Evolutionary conservation across 2,888 invertebrate species (phyloP).

Genomic region (Drosophila niveifrons): DNA sequence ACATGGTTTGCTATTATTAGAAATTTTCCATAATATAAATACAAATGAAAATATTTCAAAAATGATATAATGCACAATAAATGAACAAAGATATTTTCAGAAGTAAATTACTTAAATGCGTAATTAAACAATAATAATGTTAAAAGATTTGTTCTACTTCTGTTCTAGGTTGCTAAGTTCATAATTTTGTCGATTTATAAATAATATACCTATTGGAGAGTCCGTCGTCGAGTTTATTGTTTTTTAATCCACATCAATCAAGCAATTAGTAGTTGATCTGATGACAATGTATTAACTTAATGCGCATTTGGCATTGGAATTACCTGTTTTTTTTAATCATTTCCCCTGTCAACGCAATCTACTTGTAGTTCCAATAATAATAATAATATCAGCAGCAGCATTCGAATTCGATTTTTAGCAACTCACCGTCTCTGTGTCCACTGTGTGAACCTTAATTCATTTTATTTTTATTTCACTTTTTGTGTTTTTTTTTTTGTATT

Average conservation of each 20-base stretch:
- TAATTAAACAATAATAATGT: not conserved
- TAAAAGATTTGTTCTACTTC: not conserved
- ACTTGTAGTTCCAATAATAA: constrained; percentile 24
- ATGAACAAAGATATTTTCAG: too few species aligned
- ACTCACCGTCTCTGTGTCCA: constrained; percentile 45
- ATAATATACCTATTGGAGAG: constrained; percentile 1
- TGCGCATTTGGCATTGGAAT: constrained; percentile 44
- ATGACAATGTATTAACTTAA: constrained; percentile 43
- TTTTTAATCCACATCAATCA: constrained; percentile 20
- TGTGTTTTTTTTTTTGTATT: constrained; percentile 4
- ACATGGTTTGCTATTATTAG: too few species aligned
- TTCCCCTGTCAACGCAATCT: constrained; percentile 20
- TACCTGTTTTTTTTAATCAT: constrained; percentile 34
- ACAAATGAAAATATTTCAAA: too few species aligned
- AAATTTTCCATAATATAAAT: too few species aligned
- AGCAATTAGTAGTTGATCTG: constrained; percentile 40
- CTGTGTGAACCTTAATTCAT: constrained; percentile 73
- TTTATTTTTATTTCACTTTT: constrained; percentile 51
- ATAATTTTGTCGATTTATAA: constrained; percentile 5
- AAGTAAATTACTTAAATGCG: too few species aligned
- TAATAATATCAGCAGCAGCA: constrained; percentile 9
- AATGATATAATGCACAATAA: too few species aligned
- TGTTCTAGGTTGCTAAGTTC: constrained; percentile 7
- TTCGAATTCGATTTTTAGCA: constrained; percentile 31
- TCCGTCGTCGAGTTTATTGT: not conserved